These are phyloP conservation scores for Montipora foliosa DNA, from an alignment of 64 coral and sea anemone genomes.

Conservation along the genomic window DNA sequence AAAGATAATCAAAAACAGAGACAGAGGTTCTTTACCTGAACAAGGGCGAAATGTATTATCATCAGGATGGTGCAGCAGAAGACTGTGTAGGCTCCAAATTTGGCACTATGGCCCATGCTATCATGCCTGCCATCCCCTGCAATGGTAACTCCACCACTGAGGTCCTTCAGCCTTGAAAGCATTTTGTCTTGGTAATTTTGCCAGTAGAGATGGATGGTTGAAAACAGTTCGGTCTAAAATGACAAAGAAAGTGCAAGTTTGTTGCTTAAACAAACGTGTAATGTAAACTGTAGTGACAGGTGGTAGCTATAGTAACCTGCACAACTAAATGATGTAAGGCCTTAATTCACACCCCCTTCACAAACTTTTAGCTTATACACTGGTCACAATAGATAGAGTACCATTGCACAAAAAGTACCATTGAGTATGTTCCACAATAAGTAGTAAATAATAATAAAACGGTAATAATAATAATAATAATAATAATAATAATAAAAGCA, in stretches of 20 bases:
- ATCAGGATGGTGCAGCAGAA: slow-evolving; percentile 6
- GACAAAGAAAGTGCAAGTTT: background rate
- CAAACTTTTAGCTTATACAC: slow-evolving; percentile 3
- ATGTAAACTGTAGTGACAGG: background rate
- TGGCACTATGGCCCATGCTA: slow-evolving; percentile 10
- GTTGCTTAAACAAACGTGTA: background rate
- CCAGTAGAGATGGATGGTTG: slow-evolving; percentile 14
- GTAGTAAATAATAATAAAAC: too few species aligned
- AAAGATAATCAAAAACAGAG: background rate
- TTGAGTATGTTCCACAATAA: background rate
- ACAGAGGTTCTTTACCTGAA: slow-evolving; percentile 8
- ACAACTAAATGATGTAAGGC: background rate
- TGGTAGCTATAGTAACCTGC: background rate
- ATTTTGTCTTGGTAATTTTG: slow-evolving; percentile 13
- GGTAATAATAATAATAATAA: too few species aligned
- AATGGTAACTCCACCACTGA: slow-evolving; percentile 13
- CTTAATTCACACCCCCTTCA: background rate
- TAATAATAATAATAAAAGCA: background rate
- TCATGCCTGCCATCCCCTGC: slow-evolving; percentile 25
- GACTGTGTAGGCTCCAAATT: slow-evolving; percentile 7
- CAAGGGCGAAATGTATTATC: slow-evolving; percentile 2
- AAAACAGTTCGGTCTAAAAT: background rate
- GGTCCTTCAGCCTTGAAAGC: background rate
- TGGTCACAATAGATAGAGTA: background rate
- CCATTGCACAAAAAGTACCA: background rate